A percentile compares a stretch with the other conserved stretches of the same genome.
Evolutionary conservation across 2,113 vertebrate species (phyloP).

Genomic region (Zeus faber): DNA sequence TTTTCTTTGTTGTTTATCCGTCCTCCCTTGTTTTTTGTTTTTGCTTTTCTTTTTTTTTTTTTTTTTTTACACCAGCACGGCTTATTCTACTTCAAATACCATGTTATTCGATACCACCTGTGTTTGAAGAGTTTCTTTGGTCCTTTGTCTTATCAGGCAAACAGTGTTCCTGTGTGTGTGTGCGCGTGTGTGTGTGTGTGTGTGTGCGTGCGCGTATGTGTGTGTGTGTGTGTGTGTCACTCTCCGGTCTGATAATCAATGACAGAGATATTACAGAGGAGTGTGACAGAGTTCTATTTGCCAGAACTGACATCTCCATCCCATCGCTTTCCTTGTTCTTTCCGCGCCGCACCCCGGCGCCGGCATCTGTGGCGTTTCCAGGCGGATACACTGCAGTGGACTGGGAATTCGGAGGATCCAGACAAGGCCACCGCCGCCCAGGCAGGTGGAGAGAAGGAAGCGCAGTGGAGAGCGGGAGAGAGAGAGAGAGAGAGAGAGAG

Average conservation of each 20-base stretch:
- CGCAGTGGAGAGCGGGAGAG: constrained; percentile 40
- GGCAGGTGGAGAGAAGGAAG: constrained; percentile 68
- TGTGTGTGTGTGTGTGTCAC: constrained; percentile 9
- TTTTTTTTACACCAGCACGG: background rate
- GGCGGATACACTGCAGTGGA: constrained; percentile 71
- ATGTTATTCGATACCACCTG: constrained; percentile 1
- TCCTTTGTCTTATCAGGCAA: constrained; percentile 14
- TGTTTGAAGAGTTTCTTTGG: constrained; percentile 22
- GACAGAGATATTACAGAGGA: constrained; percentile 68
- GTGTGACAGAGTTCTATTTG: constrained; percentile 74
- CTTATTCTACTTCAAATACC: constrained; percentile 14
- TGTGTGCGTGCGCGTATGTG: background rate
- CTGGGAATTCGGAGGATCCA: constrained; percentile 73
- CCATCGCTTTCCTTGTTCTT: constrained; percentile 56
- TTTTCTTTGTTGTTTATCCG: background rate
- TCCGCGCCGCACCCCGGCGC: constrained; percentile 58
- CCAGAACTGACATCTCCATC: constrained; percentile 79
- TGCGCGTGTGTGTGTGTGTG: background rate
- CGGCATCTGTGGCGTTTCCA: constrained; percentile 78
- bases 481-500: constrained; percentile 33
- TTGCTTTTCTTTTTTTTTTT: background rate
- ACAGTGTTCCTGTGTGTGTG: constrained; percentile 1
- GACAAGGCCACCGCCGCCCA: constrained; percentile 67
- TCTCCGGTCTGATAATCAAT: constrained; percentile 63
- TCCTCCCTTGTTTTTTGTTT: background rate